Evolutionary conservation across 2,797 vertebrate species (phyloP).

Genomic region (Eulemur coronatus): DNA sequence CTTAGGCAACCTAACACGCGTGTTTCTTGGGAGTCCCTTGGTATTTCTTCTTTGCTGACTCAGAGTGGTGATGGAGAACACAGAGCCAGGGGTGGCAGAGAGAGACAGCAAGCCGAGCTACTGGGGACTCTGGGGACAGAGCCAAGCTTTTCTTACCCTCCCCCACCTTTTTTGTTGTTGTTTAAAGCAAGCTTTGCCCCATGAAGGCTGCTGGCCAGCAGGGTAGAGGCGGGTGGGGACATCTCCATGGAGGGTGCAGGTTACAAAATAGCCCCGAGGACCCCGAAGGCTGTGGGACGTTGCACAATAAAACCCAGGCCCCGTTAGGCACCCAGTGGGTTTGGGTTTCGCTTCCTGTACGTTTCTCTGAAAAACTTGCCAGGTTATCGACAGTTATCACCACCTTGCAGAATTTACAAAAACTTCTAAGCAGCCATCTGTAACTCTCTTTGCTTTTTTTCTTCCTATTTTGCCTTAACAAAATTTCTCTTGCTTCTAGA

Average conservation of each 20-base stretch:
- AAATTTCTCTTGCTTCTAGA: neutral
- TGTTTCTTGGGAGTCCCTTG: slow-evolving; percentile 25
- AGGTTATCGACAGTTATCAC: neutral
- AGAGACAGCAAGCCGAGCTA: slow-evolving; percentile 39
- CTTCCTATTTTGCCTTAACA: neutral
- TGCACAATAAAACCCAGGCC: neutral
- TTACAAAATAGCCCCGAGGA: neutral
- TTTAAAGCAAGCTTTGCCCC: neutral
- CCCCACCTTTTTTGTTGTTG: neutral
- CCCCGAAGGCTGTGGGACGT: neutral
- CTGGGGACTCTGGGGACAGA: neutral
- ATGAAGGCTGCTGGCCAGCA: neutral
- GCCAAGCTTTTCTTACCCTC: neutral
- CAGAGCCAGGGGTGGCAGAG: neutral
- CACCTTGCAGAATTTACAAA: neutral
- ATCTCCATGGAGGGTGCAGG: neutral
- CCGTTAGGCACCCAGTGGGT: neutral
- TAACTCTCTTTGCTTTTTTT: neutral
- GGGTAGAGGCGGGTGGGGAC: neutral
- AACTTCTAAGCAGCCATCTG: neutral
- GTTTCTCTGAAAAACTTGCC: neutral
- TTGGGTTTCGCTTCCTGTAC: neutral
- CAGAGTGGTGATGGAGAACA: neutral
- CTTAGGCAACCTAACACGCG: neutral
- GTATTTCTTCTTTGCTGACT: slow-evolving; percentile 73